Evolutionary conservation across 2,113 vertebrate genomes (phyloP).

Genomic region (Rana temporaria): DNA sequence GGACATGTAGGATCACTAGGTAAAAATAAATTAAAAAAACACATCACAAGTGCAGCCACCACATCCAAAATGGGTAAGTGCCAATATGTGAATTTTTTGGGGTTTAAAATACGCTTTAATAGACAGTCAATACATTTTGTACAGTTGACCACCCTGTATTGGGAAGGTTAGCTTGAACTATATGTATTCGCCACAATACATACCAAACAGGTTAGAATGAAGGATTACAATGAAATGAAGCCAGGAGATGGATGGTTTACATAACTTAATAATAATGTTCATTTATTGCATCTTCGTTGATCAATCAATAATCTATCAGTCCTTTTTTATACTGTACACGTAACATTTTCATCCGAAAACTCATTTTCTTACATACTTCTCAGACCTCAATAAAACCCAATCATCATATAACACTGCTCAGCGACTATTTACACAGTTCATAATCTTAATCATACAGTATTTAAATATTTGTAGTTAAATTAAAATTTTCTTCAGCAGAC

Average conservation of each 20-base stretch:
- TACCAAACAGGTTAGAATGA: no score
- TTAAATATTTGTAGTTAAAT: conserved; percentile 49
- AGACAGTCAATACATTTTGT: no score
- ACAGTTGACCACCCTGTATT: no score
- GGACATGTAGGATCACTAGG: no score
- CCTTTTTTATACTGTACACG: conserved; percentile 5
- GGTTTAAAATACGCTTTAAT: no score
- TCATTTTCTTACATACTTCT: not conserved
- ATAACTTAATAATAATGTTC: conserved; percentile 16
- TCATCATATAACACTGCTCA: conserved; percentile 2
- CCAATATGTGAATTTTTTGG: no score
- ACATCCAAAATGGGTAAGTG: no score
- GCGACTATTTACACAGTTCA: conserved; percentile 20
- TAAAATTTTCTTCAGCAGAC: conserved; percentile 13
- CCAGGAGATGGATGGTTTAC: not conserved
- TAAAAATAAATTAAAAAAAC: no score
- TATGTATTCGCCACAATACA: no score
- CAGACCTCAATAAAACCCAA: not conserved
- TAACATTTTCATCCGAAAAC: conserved; percentile 14
- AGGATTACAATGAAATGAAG: no score
- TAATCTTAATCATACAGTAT: not conserved
- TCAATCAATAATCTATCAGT: not conserved
- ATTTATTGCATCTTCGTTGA: conserved; percentile 19
- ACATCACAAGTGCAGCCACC: no score
- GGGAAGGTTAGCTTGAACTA: no score